Conservation (phyloP, 1,140 invertebrate species). For the Trichonephila inaurata region DNA sequence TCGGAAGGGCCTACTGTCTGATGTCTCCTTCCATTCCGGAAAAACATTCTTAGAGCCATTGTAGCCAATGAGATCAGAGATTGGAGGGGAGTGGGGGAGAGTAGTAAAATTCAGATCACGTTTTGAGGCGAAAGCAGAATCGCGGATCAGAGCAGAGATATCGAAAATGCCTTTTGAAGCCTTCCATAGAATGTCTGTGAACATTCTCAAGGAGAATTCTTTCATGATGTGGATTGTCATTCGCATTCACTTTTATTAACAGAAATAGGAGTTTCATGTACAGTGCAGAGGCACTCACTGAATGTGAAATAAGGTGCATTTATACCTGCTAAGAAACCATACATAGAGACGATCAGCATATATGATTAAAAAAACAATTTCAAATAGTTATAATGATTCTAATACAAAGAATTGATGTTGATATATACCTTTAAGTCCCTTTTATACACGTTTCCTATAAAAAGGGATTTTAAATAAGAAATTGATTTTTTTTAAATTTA, state of each 20-base stretch:
- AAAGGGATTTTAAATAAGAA: too few relatives aligned
- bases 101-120: neutral
- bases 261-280: neutral
- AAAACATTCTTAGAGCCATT: neutral
- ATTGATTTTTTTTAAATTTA: too few relatives aligned
- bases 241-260: neutral
- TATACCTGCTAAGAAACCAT: too few relatives aligned
- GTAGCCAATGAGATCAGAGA: neutral
- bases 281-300: neutral
- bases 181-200: neutral
- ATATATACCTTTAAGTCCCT: too few relatives aligned
- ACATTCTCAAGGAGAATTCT: neutral
- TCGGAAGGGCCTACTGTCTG: neutral
- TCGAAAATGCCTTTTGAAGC: neutral
- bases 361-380: too few relatives aligned
- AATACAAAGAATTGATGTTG: too few relatives aligned
- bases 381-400: too few relatives aligned
- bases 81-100: neutral
- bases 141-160: constrained; percentile 1
- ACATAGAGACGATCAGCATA: too few relatives aligned
- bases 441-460: too few relatives aligned
- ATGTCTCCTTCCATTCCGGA: neutral
- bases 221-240: neutral
- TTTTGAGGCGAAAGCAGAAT: constrained; percentile 6
- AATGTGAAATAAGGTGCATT: neutral